These are phyloP conservation scores for Zele albiditarsus DNA, from an alignment of 2,888 invertebrate genomes.

Conservation along the genomic window DNA sequence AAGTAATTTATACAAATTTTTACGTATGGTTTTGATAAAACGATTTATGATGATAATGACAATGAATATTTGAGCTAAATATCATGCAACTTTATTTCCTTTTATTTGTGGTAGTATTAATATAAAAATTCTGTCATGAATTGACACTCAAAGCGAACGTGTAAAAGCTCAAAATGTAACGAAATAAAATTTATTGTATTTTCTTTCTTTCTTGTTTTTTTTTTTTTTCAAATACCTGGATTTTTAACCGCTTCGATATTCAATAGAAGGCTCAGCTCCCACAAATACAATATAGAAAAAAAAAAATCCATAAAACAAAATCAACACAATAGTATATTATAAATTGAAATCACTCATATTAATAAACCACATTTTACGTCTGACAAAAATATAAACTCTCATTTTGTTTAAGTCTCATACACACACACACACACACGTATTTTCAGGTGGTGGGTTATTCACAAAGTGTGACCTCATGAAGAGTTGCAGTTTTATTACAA, in stretches of 20 bases:
- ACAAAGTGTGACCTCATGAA: slow-evolving; percentile 1
- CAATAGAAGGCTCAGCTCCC: neutral
- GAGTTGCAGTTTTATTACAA: neutral
- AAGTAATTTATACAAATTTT: no score
- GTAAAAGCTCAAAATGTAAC: neutral
- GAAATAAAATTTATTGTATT: neutral
- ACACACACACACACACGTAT: no score
- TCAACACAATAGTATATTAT: neutral
- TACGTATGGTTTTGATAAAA: no score
- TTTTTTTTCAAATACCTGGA: neutral
- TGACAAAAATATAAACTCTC: neutral
- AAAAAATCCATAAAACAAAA: no score
- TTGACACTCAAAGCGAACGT: neutral
- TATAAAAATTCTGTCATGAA: neutral
- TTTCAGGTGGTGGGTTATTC: neutral
- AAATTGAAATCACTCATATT: neutral
- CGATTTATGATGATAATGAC: no score
- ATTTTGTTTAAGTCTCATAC: neutral
- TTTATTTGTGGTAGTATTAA: no score
- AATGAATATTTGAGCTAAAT: no score
- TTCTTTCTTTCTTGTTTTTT: neutral
- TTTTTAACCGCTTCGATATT: neutral
- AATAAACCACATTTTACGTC: neutral
- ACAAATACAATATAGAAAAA: neutral
- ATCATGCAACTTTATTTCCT: no score